Base-by-base conservation (phyloP, 2,888 invertebrate species). In the Drosophila falleni region DNA sequence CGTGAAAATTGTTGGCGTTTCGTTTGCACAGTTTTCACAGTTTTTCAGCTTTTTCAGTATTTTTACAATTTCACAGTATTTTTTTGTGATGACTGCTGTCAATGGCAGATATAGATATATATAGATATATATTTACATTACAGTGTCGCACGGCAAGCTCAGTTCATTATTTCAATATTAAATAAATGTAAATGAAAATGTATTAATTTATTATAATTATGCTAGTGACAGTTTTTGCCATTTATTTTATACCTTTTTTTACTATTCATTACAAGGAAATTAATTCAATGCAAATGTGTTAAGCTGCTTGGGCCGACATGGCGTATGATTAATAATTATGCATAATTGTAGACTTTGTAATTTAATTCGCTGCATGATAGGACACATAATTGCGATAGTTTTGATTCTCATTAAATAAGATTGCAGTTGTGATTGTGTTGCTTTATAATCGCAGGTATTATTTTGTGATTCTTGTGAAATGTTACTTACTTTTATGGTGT, bases 1-100 rank as follows among this genome's bases (percentile, higher is more conserved):
- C 84, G 78, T 81, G 66, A 78, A 81, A 83, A 88, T 80, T 82
- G 77, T 88, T 83, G 87, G 84, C 87, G 46, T 81, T 73, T 70
- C 58, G 64, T 51, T 64, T 68, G 35, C 66, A 61, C 13, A 46
- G 0, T 68, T 58, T 50, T 50, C 3, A 4, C 26, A 9, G 9
- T 9, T 42, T 64, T 64, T 15, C 29, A 59, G 19, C 39, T 29
- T 53, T 44, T 71, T 37, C 16, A 16, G 47, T 56, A 9, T 46
- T 46, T 49, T n/a, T 16, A 41, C 31, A 37, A 13, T n/a, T 23
- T 29, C 11, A 23, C 9, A 51, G 10, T 33, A 35, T 33, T 47
- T 47, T 47, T 19, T 16, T 10, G n/a, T 47, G 37, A 46, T 35
- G 58, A 33, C 35, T 19, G 9, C 51, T 49, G 74, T 63, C 61